Evolutionary conservation across 2,797 vertebrate genomes (phyloP).

Genomic region (Enteromius trimaculatus): DNA sequence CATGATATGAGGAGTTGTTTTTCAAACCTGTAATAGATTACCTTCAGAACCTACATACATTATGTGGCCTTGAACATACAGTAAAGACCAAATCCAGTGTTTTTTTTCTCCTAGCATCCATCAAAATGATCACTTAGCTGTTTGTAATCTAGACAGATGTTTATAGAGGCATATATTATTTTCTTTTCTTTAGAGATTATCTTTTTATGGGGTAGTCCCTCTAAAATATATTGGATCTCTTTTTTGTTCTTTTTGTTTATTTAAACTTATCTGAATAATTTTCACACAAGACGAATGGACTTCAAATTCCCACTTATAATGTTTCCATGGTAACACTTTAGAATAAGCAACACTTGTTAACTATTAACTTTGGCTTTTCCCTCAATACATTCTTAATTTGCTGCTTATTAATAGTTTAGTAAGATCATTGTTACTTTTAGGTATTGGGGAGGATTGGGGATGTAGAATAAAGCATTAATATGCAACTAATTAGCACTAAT

Average conservation of each 20-base stretch:
- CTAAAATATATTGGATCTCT: not conserved
- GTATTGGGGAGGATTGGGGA: too few species aligned
- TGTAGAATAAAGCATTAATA: too few species aligned
- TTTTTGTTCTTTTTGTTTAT: not conserved
- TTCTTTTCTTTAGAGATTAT: not conserved
- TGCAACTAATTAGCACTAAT: too few species aligned
- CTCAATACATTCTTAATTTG: too few species aligned
- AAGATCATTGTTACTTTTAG: too few species aligned
- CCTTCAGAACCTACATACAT: not conserved
- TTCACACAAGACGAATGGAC: not conserved
- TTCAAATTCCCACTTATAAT: not conserved
- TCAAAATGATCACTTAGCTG: not conserved
- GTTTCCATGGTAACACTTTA: not conserved
- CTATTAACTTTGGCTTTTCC: too few species aligned
- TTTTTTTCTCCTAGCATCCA: not conserved
- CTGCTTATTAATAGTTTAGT: too few species aligned
- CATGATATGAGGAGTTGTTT: not conserved
- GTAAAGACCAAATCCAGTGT: conserved; percentile 5
- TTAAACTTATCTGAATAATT: not conserved
- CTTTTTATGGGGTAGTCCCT: not conserved
- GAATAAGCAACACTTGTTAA: too few species aligned
- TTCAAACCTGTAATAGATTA: conserved; percentile 15
- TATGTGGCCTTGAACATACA: not conserved
- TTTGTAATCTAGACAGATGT: conserved; percentile 12
- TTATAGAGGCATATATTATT: not conserved